Percentiles rank a stretch among this genome's conserved stretches.
Evolutionary conservation across 2,797 vertebrate genomes (phyloP).

Genomic region (Setipinna tenuifilis): DNA sequence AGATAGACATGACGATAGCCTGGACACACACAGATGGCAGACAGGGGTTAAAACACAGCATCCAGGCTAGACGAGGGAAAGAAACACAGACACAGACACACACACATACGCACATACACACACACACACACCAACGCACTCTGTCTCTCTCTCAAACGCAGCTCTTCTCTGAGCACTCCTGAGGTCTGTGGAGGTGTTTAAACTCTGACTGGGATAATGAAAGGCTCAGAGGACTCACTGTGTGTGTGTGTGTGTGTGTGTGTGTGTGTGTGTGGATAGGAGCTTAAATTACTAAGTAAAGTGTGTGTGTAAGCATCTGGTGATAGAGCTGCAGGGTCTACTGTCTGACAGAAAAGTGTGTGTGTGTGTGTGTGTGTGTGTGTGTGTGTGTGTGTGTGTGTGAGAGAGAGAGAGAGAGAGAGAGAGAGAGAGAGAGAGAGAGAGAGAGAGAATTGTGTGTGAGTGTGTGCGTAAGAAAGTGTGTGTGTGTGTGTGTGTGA

Average conservation of each 20-base stretch:
- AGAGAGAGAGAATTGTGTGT: too few relatives aligned
- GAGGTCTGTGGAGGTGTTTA: neutral
- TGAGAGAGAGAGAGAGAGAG: too few relatives aligned
- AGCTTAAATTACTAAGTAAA: neutral
- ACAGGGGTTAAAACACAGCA: slow-evolving; percentile 30
- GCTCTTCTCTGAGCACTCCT: neutral
- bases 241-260: neutral
- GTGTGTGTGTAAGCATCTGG: neutral
- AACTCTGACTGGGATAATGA: neutral
- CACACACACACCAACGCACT: neutral
- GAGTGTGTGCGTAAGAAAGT: too few relatives aligned
- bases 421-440: too few relatives aligned
- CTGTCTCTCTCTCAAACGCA: neutral
- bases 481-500: too few relatives aligned
- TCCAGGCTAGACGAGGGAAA: neutral
- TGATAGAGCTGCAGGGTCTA: neutral
- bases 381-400: too few relatives aligned
- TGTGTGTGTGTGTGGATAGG: neutral
- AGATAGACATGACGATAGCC: slow-evolving; percentile 97
- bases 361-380: too few relatives aligned
- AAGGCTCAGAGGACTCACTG: neutral
- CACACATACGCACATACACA: neutral
- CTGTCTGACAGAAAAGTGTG: neutral
- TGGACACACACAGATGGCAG: slow-evolving; percentile 53
- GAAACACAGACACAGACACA: neutral